Conservation (phyloP, 2,797 vertebrate species). For the Parauchenoglanis punctatus region DNA sequence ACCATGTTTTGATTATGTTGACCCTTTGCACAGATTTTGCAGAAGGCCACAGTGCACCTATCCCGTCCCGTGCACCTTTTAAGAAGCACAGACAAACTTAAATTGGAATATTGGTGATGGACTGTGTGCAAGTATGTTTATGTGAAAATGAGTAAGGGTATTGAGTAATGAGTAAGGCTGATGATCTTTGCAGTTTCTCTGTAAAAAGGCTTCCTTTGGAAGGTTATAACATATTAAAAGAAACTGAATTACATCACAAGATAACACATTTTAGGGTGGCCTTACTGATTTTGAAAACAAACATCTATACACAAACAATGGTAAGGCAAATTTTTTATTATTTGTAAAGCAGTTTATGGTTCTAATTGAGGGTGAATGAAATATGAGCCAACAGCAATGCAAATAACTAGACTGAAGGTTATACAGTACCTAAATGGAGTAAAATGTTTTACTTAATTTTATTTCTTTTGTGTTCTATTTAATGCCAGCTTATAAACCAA, state of each 20-base stretch:
- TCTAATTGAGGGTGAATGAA: background rate
- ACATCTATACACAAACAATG: background rate
- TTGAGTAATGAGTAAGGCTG: background rate
- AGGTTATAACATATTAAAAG: background rate
- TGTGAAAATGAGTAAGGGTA: background rate
- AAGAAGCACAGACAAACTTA: background rate
- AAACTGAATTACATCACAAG: background rate
- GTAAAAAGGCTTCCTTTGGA: background rate
- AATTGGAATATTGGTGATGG: background rate
- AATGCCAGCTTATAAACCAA: slow-evolving; percentile 54
- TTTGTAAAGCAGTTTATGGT: background rate
- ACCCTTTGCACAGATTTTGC: slow-evolving; percentile 23
- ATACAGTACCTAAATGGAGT: slow-evolving; percentile 37
- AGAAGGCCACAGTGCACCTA: slow-evolving; percentile 14
- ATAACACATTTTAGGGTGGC: background rate
- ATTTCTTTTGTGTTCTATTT: slow-evolving; percentile 44
- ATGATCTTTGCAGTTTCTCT: background rate
- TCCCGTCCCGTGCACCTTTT: background rate
- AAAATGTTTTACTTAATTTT: slow-evolving; percentile 46
- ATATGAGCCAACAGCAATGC: background rate
- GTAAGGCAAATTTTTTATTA: background rate
- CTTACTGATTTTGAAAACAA: background rate
- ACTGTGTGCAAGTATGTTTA: slow-evolving; percentile 10
- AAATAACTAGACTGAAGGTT: background rate
- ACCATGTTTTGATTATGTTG: slow-evolving; percentile 37